Evolutionary conservation across 2,113 vertebrate species (phyloP).

Genomic region (Halcyon senegalensis): DNA sequence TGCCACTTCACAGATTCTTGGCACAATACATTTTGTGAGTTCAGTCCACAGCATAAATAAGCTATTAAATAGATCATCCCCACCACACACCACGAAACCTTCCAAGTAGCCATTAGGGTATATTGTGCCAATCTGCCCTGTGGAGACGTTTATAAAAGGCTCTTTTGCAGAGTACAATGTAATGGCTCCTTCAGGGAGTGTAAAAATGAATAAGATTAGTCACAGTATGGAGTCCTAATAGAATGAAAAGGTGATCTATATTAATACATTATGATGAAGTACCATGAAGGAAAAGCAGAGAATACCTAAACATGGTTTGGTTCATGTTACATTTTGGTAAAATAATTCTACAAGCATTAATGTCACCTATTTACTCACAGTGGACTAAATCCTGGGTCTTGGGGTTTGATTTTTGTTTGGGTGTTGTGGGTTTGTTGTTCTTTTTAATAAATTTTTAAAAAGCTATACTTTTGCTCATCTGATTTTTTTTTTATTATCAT

Average conservation of each 20-base stretch:
- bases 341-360: not conserved
- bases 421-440: no score
- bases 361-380: not conserved
- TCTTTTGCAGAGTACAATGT: not conserved
- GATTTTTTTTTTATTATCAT: not conserved
- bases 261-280: constrained; percentile 6
- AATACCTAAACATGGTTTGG: not conserved
- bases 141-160: constrained; percentile 6
- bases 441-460: not conserved
- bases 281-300: not conserved
- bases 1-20: not conserved
- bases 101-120: not conserved
- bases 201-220: constrained; percentile 28
- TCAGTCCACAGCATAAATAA: not conserved
- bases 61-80: not conserved
- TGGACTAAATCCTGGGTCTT: not conserved
- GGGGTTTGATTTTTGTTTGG: not conserved
- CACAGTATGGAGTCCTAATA: constrained; percentile 13
- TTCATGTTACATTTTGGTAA: not conserved
- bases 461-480: not conserved
- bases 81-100: not conserved
- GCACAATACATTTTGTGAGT: not conserved
- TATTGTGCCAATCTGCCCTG: not conserved
- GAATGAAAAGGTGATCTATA: constrained; percentile 29
- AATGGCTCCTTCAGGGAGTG: constrained; percentile 22